Evolutionary conservation across 2,797 vertebrate genomes (phyloP).

Genomic region (Gadopsis marmoratus): DNA sequence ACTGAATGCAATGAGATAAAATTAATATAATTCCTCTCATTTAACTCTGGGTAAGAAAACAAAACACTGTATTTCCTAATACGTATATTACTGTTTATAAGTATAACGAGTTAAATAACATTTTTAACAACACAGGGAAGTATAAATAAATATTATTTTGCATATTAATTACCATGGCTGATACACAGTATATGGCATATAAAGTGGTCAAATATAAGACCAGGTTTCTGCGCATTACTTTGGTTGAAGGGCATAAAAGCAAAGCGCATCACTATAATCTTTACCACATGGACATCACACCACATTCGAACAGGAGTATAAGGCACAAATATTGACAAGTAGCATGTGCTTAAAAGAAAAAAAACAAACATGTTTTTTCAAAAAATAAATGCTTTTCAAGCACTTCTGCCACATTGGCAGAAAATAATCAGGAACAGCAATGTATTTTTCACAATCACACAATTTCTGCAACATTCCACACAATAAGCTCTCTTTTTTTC

Average conservation of each 20-base stretch:
- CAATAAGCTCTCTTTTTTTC: not conserved
- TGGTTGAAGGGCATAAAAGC: conserved; percentile 72
- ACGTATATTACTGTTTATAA: conserved; percentile 11
- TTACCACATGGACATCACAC: conserved; percentile 57
- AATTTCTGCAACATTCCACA: conserved; percentile 65
- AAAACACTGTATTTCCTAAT: conserved; percentile 11
- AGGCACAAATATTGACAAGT: conserved; percentile 82
- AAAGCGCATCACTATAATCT: conserved; percentile 65
- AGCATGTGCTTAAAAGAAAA: conserved; percentile 66
- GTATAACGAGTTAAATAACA: conserved; percentile 44
- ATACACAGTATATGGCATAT: conserved; percentile 59
- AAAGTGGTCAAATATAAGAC: conserved; percentile 57
- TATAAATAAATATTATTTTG: conserved; percentile 71
- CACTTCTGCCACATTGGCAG: conserved; percentile 51
- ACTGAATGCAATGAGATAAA: not conserved
- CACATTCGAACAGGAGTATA: conserved; percentile 79
- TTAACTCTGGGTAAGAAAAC: not conserved
- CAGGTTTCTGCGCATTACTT: conserved; percentile 63
- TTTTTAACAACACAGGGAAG: conserved; percentile 37
- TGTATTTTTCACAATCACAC: conserved; percentile 55
- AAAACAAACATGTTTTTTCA: conserved; percentile 28
- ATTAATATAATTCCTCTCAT: not conserved
- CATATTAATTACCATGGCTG: conserved; percentile 72
- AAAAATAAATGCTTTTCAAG: conserved; percentile 54
- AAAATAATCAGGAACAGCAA: conserved; percentile 65